Base-by-base conservation (phyloP, 2,113 vertebrate genomes). In the Crotalus helleri region DNA sequence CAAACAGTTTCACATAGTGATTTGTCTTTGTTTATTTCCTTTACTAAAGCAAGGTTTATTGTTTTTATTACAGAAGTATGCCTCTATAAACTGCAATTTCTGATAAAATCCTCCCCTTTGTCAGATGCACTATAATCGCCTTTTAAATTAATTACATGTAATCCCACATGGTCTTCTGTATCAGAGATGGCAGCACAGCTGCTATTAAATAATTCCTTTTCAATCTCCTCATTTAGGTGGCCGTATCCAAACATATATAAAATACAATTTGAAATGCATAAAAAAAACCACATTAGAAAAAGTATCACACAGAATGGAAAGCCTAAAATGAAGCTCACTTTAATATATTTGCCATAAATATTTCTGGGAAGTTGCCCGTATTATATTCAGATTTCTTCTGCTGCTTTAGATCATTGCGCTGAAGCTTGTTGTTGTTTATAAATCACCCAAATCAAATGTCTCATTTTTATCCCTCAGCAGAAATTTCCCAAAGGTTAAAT, bases 61-160 rank as follows among this genome's bases (percentile, higher is more conserved):
- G 81, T n/a, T 26, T 90, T 94, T 94, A 95, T 96, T 95, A 96
- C 96, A 5, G 95, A 95, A 92, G 95, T 94, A 95, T 96, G 88
- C 64, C 64, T 24, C 88, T 92, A 53, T 95, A 96, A 96, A 95
- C 92, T 94, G 69, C 0, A 2, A 93, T 95, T 95, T 95, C 90
- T 92, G 94, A 90, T 87, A 97, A 98, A 95, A 85, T 39, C 91
- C 81, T 92, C 51, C 95, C 54, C 54, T 93, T 95, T 95, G 88
- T 95, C 93, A 94, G 86, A 96, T 91, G 94, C 57, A 92, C 92
- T 26, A 9, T 96, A 97, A 96, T 96, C 95, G 92, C 91, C 94
- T 95, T 95, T 96, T 89, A 19, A 58, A 26, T 90, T 93, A 93
- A 90, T 94, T 85, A 92, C 53, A 94, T 93, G 94, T 95, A 96